These are phyloP conservation scores for Mimas tiliae DNA, from an alignment of 2,888 invertebrate species.

Conservation along the genomic window DNA sequence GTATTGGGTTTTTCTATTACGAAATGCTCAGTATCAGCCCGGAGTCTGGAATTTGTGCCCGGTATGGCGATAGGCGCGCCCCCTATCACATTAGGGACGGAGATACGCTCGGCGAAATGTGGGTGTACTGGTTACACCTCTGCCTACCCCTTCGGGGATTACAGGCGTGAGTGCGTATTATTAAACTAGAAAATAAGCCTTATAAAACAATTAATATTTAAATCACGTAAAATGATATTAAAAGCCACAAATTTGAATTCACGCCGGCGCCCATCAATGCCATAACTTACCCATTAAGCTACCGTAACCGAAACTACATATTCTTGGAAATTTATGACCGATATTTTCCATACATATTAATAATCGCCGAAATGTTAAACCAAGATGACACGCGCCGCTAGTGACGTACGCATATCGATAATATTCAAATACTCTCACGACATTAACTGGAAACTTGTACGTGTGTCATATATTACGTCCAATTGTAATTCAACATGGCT, in stretches of 20 bases:
- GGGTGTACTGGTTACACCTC: too few species aligned
- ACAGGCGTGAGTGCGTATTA: too few species aligned
- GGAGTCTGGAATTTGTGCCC: too few species aligned
- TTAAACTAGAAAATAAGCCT: slow-evolving; percentile 4
- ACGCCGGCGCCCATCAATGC: slow-evolving; percentile 18
- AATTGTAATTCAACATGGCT: slow-evolving; percentile 77
- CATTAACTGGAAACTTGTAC: slow-evolving; percentile 69
- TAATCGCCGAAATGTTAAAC: slow-evolving; percentile 16
- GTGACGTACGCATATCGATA: slow-evolving; percentile 46
- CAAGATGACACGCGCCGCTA: slow-evolving; percentile 35
- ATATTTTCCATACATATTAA: slow-evolving; percentile 21
- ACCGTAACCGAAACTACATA: slow-evolving; percentile 36
- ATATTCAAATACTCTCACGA: slow-evolving; percentile 68
- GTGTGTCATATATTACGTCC: slow-evolving; percentile 66
- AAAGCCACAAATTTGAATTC: slow-evolving; percentile 16
- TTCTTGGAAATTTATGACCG: slow-evolving; percentile 37
- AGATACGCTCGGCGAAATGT: too few species aligned
- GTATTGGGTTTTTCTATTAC: too few species aligned
- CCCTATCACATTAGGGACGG: too few species aligned
- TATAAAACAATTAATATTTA: not conserved
- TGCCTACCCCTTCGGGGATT: too few species aligned
- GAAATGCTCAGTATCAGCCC: too few species aligned
- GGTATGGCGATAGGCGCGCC: too few species aligned
- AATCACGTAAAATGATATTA: slow-evolving; percentile 24
- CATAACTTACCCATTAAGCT: slow-evolving; percentile 29